Percentiles rank a stretch among this genome's conserved stretches.
phyloP scores from a whole-genome alignment of 2,113 vertebrate genomes.

The Thunnus maccoyii region DNA sequence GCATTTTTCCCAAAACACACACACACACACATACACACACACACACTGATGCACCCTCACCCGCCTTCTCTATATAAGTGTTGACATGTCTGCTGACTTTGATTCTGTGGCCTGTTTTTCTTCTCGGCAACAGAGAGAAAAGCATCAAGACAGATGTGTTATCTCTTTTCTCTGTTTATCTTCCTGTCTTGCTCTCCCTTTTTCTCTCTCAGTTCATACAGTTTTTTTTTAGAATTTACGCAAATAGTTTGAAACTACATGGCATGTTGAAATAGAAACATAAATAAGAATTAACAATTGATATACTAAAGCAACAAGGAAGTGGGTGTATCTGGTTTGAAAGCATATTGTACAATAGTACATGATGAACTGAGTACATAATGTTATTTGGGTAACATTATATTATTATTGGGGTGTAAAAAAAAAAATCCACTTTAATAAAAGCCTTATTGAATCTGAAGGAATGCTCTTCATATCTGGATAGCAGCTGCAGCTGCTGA shows the following conservation, averaged over 20 bases:
- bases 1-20: constrained; percentile 76
- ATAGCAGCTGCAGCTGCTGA: constrained; percentile 62
- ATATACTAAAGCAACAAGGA: not conserved
- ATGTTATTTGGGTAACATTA: constrained; percentile 22
- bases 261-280: not conserved
- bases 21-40: constrained; percentile 3
- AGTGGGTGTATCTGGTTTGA: constrained; percentile 25
- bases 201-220: not conserved
- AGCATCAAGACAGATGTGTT: constrained; percentile 56
- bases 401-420: constrained; percentile 29
- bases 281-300: not conserved
- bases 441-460: constrained; percentile 55
- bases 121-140: constrained; percentile 49
- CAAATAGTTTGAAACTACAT: constrained; percentile 1
- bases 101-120: constrained; percentile 67
- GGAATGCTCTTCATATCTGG: constrained; percentile 73
- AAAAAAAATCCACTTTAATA: constrained; percentile 37
- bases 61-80: constrained; percentile 59
- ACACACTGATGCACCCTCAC: constrained; percentile 13
- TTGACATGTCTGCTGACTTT: constrained; percentile 75
- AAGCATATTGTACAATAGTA: constrained; percentile 1
- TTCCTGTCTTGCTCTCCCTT: constrained; percentile 4
- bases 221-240: constrained; percentile 1
- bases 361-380: not conserved
- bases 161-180: constrained; percentile 51